phyloP scores from a whole-genome alignment of 2,888 invertebrate species.

The Dyspetes luteomarginatus region DNA sequence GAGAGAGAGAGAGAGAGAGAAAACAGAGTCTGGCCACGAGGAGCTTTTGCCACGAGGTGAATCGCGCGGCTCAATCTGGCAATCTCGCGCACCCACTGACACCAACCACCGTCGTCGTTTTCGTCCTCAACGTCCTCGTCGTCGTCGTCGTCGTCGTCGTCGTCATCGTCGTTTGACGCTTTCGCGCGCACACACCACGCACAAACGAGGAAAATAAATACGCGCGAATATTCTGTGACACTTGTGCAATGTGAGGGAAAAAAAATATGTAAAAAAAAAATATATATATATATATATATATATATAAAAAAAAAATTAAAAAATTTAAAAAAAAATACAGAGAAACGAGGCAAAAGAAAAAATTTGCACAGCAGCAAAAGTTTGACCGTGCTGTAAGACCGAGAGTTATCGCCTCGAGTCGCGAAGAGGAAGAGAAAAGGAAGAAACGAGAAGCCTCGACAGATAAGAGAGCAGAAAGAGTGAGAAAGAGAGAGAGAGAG shows the following conservation, averaged over 20 bases:
- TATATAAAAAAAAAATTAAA: too few species aligned
- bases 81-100: conserved; percentile 39
- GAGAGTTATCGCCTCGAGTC: conserved; percentile 46
- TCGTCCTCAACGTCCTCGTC: background rate
- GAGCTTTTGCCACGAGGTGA: conserved; percentile 48
- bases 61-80: conserved; percentile 19
- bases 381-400: background rate
- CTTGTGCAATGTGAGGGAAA: too few species aligned
- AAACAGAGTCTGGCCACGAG: conserved; percentile 56
- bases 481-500: background rate
- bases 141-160: background rate
- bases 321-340: too few species aligned
- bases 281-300: too few species aligned
- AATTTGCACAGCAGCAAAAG: too few species aligned
- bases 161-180: background rate
- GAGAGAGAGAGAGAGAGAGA: conserved; percentile 58
- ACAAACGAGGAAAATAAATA: background rate
- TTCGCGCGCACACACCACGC: conserved; percentile 14
- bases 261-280: background rate
- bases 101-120: conserved; percentile 17
- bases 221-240: too few species aligned
- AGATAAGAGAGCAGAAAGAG: conserved; percentile 9
- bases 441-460: conserved; percentile 34
- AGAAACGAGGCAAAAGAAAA: conserved; percentile 54
- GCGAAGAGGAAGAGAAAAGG: conserved; percentile 46